Base-by-base conservation (phyloP, 2,888 invertebrate genomes). In the Odontothrips loti region DNA sequence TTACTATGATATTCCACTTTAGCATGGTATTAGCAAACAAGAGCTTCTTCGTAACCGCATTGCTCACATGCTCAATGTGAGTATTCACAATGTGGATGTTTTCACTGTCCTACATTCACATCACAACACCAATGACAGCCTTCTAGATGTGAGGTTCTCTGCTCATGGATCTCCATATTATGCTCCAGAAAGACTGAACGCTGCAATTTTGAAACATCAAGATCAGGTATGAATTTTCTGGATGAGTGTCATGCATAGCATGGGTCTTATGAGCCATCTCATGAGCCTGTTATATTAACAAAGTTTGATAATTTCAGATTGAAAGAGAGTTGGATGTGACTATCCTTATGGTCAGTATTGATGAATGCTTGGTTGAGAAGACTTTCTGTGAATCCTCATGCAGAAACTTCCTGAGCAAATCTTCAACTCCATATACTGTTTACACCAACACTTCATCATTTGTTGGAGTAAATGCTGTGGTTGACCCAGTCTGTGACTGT, bases 121-220 rank as follows among this genome's bases (percentile, higher is more conserved):
- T 1, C 88, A 88, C 75, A 89, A 89, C 82, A 85, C 87, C 17
- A 85, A 86, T 84, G 81, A 80, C 0, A 90, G 90, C 0, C 90
- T 92, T 15, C 88, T 96, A 82, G 98, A 98, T 86, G 94, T 98
- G 0, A 89, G 97, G 84, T 98, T 94, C 86, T 94, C 97, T 0
- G 98, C 96, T 0, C 97, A 97, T 86, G 96, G 96, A 0, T 97
- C 97, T 0, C 97, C 98, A 0, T 97, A 97, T 87, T 97, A 96
- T 86, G 92, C 93, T 0, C 91, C 97, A 0, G 96, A 96, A 87
- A 95, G 93, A 86, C 89, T 98, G 12, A 96, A 99, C 85, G 95
- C 95, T 10, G 92, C 95, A 86, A 90, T 95, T n/a, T 91, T 92
- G 11, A 91, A 91, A 82, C 90, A 94, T 85, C 92, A 94, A 84